These are phyloP conservation scores for Diplogasteroides magnus DNA, from an alignment of 1,140 invertebrate genomes.

Conservation along the genomic window DNA sequence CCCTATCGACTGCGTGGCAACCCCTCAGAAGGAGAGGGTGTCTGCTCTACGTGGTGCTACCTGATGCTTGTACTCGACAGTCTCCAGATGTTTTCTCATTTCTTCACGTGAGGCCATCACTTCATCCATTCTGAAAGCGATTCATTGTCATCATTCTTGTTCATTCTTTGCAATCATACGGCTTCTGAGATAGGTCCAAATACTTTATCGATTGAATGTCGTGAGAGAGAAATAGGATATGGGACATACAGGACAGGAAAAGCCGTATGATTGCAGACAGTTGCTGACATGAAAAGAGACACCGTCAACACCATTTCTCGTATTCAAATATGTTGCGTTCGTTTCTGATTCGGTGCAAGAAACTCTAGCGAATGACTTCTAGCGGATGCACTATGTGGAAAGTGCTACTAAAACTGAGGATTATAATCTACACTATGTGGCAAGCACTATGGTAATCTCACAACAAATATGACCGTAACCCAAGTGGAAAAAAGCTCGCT, in stretches of 20 bases:
- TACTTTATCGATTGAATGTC: too few species aligned
- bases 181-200: too few species aligned
- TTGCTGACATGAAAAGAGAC: background rate
- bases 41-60: slow-evolving; percentile 2
- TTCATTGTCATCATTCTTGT: background rate
- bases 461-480: too few species aligned
- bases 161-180: too few species aligned
- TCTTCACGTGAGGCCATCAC: slow-evolving; percentile 1
- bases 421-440: too few species aligned
- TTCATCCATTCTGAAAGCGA: slow-evolving; percentile 3
- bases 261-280: too few species aligned
- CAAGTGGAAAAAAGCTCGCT: background rate
- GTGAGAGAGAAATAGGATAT: too few species aligned
- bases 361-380: background rate
- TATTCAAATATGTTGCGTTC: background rate
- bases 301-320: background rate
- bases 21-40: slow-evolving; percentile 1
- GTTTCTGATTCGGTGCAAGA: too few species aligned
- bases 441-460: too few species aligned
- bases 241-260: too few species aligned
- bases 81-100: slow-evolving; percentile 2
- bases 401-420: background rate
- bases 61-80: slow-evolving; percentile 3
- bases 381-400: background rate
- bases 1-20: slow-evolving; percentile 1